phyloP scores from a whole-genome alignment of 1,140 invertebrate genomes.

The Magallana angulata region DNA sequence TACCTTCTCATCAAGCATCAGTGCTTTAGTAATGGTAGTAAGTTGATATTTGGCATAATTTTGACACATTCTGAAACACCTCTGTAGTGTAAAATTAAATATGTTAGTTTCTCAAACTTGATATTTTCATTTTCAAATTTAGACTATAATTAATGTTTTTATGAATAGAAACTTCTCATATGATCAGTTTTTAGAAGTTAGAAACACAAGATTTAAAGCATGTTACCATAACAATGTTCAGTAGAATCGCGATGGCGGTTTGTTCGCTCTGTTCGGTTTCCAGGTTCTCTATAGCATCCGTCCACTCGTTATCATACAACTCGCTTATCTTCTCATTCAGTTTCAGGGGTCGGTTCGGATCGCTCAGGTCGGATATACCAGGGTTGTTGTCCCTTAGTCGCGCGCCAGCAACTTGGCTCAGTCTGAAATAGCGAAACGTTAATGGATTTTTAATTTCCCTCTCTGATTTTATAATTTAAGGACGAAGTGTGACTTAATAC shows the following conservation, averaged over 20 bases:
- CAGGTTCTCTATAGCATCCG: neutral
- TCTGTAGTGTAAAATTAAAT: neutral
- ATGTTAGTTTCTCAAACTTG: neutral
- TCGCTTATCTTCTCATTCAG: neutral
- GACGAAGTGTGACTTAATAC: no score
- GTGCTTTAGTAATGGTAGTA: neutral
- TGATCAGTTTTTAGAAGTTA: no score
- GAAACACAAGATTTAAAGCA: no score
- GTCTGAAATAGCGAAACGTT: neutral
- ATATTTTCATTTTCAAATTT: neutral
- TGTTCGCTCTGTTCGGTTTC: neutral
- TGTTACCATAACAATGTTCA: neutral
- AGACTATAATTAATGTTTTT: neutral
- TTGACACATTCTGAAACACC: neutral
- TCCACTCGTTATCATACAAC: constrained; percentile 1
- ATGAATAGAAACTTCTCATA: no score
- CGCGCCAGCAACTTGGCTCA: neutral
- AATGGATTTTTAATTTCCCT: no score
- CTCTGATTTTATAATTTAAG: no score
- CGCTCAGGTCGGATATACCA: neutral
- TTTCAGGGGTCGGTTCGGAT: constrained; percentile 14
- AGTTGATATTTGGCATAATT: neutral
- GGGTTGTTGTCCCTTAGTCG: neutral
- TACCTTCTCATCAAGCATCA: neutral
- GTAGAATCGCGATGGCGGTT: neutral